Percentiles rank a stretch among this genome's conserved stretches.
Conservation (phyloP, 2,888 invertebrate genomes). For the Bimastos eiseni region DNA sequence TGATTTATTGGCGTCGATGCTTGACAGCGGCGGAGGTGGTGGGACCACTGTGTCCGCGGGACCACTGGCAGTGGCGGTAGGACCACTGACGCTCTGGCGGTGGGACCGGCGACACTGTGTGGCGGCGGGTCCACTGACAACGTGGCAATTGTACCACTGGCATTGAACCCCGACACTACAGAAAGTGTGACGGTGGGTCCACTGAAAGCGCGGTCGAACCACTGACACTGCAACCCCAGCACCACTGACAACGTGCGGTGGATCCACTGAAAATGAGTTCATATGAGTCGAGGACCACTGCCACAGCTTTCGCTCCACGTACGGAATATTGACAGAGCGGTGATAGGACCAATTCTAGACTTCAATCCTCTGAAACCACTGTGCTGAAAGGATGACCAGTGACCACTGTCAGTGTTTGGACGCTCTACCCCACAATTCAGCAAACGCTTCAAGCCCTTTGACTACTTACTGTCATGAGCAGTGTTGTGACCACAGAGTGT, state of each 20-base stretch:
- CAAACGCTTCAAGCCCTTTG: not conserved
- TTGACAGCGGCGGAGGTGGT: not conserved
- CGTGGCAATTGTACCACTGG: not conserved
- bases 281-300: too few relatives aligned
- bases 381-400: not conserved
- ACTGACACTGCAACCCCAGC: not conserved
- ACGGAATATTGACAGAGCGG: too few relatives aligned
- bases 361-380: too few relatives aligned
- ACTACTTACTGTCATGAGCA: not conserved
- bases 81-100: not conserved
- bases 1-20: slow-evolving; percentile 18
- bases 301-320: too few relatives aligned
- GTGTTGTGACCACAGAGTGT: not conserved
- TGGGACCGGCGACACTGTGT: not conserved
- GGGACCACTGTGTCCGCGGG: not conserved
- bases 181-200: not conserved
- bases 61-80: not conserved
- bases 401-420: not conserved
- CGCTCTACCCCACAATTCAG: not conserved
- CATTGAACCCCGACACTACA: too few relatives aligned
- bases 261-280: too few relatives aligned
- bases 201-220: too few relatives aligned
- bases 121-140: not conserved
- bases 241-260: not conserved
- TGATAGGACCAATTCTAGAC: not conserved